A percentile compares a stretch with the other conserved stretches of the same genome.
These are phyloP conservation scores for Lonchura striata DNA, from an alignment of 2,113 vertebrate species.

Conservation along the genomic window DNA sequence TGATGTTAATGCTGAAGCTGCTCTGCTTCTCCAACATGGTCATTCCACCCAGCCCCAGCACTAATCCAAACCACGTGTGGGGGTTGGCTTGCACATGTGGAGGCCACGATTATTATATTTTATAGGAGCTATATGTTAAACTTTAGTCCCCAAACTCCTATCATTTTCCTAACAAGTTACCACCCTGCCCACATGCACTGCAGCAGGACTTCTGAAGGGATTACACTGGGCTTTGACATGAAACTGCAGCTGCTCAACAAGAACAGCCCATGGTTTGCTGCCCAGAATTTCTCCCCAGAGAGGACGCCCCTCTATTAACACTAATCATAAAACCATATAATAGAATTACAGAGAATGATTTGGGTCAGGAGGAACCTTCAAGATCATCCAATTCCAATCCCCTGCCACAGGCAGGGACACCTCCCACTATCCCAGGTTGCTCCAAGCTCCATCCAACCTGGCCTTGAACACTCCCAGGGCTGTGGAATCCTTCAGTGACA, in stretches of 20 bases:
- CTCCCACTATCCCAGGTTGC: not conserved
- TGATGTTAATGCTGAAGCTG: not conserved
- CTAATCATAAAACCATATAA: not conserved
- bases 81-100: not conserved
- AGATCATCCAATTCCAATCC: not conserved
- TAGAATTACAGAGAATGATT: not conserved
- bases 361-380: not conserved
- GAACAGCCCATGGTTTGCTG: not conserved
- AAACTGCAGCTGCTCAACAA: not conserved
- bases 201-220: not conserved
- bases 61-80: not conserved
- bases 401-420: not conserved
- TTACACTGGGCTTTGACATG: not conserved
- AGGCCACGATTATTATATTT: not conserved
- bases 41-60: not conserved
- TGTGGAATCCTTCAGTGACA: not conserved
- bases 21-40: not conserved
- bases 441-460: not conserved
- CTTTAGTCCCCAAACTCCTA: not conserved
- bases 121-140: not conserved
- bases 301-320: not conserved
- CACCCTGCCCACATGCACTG: not conserved
- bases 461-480: not conserved
- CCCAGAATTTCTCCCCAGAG: not conserved
- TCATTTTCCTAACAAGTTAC: conserved; percentile 1